Base-by-base conservation (phyloP, 2,888 invertebrate species). In the Eledona agricola region DNA sequence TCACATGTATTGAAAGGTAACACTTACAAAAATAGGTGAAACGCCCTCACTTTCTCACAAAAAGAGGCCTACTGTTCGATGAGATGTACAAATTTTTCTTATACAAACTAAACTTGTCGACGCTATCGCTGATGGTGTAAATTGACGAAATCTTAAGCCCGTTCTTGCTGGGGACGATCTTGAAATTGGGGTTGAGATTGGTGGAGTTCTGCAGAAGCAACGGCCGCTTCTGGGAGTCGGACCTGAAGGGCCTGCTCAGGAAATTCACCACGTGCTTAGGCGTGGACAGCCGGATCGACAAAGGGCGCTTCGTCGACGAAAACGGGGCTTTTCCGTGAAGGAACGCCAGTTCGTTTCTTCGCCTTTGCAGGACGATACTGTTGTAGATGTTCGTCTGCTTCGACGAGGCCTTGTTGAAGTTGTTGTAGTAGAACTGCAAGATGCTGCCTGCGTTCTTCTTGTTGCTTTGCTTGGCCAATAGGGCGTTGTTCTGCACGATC, bases 111-210 rank as follows among this genome's bases (percentile, higher is more conserved):
- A 73, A 73, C 55, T 74, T 75, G 50, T 76, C 76, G 19, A 76
- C 72, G 52, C 72, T 71, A 58, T 77, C 73, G 62, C 76, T 73
- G 61, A 76, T 76, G 34, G 77, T 75, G 62, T 77, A 76, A 53
- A 77, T 74, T 10, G 82, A 81, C 38, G 82, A 80, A 42, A 82
- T 80, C 65, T 79, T 80, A 4, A 82, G 70, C 23, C 82, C 82
- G 53, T 79, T 80, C 67, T 80, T 80, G 60, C 79, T 77, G 22
- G 81, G 80, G 32, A 81, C 78, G 31, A 81, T 80, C 65, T 70
- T 63, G 47, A 71, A 67, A 55, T 72, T 70, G 12, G 68, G 60
- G 32, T 65, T 60, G 19, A 57, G 51, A 31, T 57, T 64, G 55
- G 65, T 66, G 12, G 63, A 63, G 49, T 64, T 65, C 57, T 69